Conservation (phyloP, 2,797 vertebrate genomes). For the Gymnoscopelus braueri region DNA sequence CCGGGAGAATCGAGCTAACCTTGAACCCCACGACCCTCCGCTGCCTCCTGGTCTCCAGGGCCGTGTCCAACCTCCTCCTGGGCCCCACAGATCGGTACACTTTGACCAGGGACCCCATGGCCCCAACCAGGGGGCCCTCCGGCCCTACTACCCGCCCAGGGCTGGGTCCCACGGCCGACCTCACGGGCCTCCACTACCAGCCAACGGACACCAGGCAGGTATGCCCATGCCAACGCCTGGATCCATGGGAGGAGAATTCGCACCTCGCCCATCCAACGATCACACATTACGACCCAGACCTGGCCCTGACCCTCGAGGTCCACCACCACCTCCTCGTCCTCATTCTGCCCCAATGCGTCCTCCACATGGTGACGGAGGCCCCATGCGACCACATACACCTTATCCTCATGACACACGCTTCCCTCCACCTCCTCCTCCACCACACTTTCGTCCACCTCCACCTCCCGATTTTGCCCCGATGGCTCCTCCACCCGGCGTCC, state of each 20-base stretch:
- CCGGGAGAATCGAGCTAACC: slow-evolving; percentile 66
- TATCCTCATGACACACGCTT: slow-evolving; percentile 73
- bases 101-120: slow-evolving; percentile 15
- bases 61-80: slow-evolving; percentile 60
- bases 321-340: slow-evolving; percentile 61
- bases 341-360: slow-evolving; percentile 72
- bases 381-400: slow-evolving; percentile 76
- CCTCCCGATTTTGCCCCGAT: too few species aligned
- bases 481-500: too few species aligned
- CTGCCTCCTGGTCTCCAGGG: slow-evolving; percentile 55
- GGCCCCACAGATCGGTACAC: slow-evolving; percentile 58
- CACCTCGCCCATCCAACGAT: slow-evolving; percentile 68
- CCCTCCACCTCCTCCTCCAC: too few species aligned
- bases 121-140: slow-evolving; percentile 51
- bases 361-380: slow-evolving; percentile 69
- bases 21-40: slow-evolving; percentile 62
- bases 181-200: slow-evolving; percentile 8
- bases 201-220: slow-evolving; percentile 69
- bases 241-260: slow-evolving; percentile 67
- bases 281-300: slow-evolving; percentile 62
- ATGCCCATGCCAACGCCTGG: slow-evolving; percentile 58
- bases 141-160: slow-evolving; percentile 21
- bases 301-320: slow-evolving; percentile 70
- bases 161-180: too few species aligned
- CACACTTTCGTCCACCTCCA: too few species aligned